Base-by-base conservation (phyloP, 1,140 invertebrate genomes). In the Pentalonia nigronervosa region DNA sequence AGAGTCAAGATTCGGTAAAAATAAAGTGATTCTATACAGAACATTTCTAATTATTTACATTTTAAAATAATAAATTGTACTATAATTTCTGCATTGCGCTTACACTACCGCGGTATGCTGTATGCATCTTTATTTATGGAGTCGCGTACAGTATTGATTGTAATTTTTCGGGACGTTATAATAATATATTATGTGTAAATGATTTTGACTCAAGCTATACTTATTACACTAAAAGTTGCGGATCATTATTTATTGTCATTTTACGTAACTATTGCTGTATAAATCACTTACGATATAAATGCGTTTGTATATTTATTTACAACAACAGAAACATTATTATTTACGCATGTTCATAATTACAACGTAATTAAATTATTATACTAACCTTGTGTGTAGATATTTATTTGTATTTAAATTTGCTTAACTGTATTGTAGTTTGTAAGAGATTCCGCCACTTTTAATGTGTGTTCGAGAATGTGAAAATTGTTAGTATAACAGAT, bases 241-340 rank as follows among this genome's bases (percentile, higher is more conserved):
- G 14, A 76, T 76, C 60, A 76, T 76, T 76, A 76, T 76, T 76
- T 76, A 76, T 76, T 76, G 17, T n/a, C 14, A 30, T 76, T 76
- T 76, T 67, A 67, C 4, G 30, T n/a, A 67, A 25, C 60, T 30
- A 67, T 30, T 67, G 25, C 30, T 30, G 30, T 67, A n/a, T 67
- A 67, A 67, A 67, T 67, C 60, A 67, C 60, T 67, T 67, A 67
- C 25, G 60, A n/a, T 67, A 67, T 67, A 67, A 30, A 67, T 67
- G 30, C 11, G 30, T 30, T 67, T 67, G 11, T 67, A 67, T 36
- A 81, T 83, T 36, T 83, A 23, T 83, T 41, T 9, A 21, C 36
- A 81, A 81, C 20, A 81, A 36, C 76, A 83, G 21, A 83, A 83
- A 23, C n/a, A 83, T n/a, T 83, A 83, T 83, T 83, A 83, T 83